Evolutionary conservation across 2,113 vertebrate genomes (phyloP), one percentile per base, ranked within the genome.

Genomic region (Rousettus leschenaultii): DNA sequence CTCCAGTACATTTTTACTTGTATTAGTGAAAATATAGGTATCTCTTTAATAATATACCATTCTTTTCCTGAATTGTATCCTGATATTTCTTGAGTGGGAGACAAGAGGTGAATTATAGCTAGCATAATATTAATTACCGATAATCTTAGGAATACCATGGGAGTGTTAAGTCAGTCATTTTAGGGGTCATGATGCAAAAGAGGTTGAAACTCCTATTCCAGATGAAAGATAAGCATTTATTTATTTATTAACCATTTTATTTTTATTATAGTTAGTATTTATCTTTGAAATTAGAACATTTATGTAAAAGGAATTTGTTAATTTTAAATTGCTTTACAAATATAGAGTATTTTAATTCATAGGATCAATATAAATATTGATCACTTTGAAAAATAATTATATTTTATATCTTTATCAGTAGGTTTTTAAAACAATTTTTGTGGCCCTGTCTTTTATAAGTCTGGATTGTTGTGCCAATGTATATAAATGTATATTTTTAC

Each of bases 341-440:
- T 40, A 84, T 13, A 66, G 63, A 40, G 4, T 38, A 48, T 94
- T 40, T 84, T 83, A 86, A 95, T 95, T 78, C 6, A 89, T 12
- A 79, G 43, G 9, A 73, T 90, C 57, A 88, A n/a, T 83, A 45
- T 63, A 75, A 43, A 40, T 77, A 61, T 21, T 70, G 11, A 78
- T 80, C 63, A 43, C 7, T 82, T 96, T 95, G 78, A 85, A 93
- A 92, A 93, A 55, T 65, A 89, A 68, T 86, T 89, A 28, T 95
- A 73, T 68, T 78, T 73, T 21, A 77, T 24, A 61, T 77, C 26
- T 84, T 97, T 70, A 92, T 59, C 22, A 74, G 9, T 63, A 80
- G 48, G 45, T 2, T 79, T 19, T 93, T 94, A 40, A 66, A 91
- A 66, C 19, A 74, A 55, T 91, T 71, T 94, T 92, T 78, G 4